phyloP scores from a whole-genome alignment of 2,113 vertebrate genomes.

The Nibea coibor region DNA sequence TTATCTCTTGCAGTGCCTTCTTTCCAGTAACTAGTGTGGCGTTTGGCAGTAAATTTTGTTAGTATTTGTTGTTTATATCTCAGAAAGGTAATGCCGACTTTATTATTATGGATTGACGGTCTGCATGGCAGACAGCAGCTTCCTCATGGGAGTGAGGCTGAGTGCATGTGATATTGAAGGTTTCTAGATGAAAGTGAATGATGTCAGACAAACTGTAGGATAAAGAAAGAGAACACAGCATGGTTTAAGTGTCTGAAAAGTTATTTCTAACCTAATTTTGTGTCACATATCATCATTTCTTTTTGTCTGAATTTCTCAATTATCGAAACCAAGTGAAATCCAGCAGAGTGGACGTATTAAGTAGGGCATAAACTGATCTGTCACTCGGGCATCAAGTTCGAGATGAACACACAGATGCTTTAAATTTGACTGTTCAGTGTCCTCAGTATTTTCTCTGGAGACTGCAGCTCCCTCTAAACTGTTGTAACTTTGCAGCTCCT shows the following conservation, averaged over 20 bases:
- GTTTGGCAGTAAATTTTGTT: not conserved
- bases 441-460: not conserved
- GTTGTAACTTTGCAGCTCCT: conserved; percentile 54
- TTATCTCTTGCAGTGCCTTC: not conserved
- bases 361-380: not conserved
- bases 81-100: not conserved
- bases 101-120: not conserved
- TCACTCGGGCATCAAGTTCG: not conserved
- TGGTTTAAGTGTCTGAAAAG: not conserved
- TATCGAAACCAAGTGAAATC: not conserved
- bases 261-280: not conserved
- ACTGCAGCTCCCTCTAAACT: conserved; percentile 17
- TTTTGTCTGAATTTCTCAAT: not conserved
- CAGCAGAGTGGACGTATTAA: not conserved
- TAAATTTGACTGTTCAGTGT: conserved; percentile 1
- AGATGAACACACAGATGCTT: not conserved
- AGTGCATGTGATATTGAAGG: not conserved
- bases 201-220: not conserved
- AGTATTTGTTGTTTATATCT: not conserved
- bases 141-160: not conserved
- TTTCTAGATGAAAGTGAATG: not conserved
- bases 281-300: not conserved
- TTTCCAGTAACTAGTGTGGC: not conserved
- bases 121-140: not conserved
- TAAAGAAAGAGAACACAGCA: not conserved